Base-by-base conservation (phyloP, 2,888 invertebrate species). In the Idaea aversata region DNA sequence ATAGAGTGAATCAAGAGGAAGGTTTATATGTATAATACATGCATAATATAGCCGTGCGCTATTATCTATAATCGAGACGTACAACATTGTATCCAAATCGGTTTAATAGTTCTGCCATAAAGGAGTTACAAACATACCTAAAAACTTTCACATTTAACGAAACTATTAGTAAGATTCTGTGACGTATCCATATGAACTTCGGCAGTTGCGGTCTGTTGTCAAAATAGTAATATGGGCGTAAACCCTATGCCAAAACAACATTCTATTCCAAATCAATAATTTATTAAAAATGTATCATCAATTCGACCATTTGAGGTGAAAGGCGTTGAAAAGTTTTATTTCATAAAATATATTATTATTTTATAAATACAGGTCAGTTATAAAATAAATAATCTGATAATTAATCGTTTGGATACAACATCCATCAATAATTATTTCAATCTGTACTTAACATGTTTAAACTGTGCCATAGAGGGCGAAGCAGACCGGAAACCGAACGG, bases 371-470 rank as follows among this genome's bases (percentile, higher is more conserved):
- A 38, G 65, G 35, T 62, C 36, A 61, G 64, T 65, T 34, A 65
- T 67, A 65, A 67, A 67, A 71, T 64, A 66, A 64, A 69, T 66
- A 69, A 65, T 61, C 59, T 69, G 67, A 64, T 67, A 69, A 69
- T 68, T 63, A 59, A 59, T 59, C 59, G 63, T 57, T 66, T 61
- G 61, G 59, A 62, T 60, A 38, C 47, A 47, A 34, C 63, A 67
- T 70, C 61, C 59, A 66, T 70, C 67, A 65, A 60, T 67, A 61
- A 65, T 47, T 47, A 47, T 64, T 63, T 62, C 47, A 63, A 66
- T 64, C 63, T 58, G 67, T 66, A 67, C 66, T 61, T 70, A 34
- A 61, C 38, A n/a, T 36, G 38, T 61, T 5, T 47, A 47, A 38
- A 47, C 38, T 61, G 47, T 47, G 47, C 10, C 47, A 47, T 13